A percentile compares a stretch with the other conserved stretches of the same genome.
Evolutionary conservation across 2,113 vertebrate species (phyloP).

Genomic region (Micronisus gabar): DNA sequence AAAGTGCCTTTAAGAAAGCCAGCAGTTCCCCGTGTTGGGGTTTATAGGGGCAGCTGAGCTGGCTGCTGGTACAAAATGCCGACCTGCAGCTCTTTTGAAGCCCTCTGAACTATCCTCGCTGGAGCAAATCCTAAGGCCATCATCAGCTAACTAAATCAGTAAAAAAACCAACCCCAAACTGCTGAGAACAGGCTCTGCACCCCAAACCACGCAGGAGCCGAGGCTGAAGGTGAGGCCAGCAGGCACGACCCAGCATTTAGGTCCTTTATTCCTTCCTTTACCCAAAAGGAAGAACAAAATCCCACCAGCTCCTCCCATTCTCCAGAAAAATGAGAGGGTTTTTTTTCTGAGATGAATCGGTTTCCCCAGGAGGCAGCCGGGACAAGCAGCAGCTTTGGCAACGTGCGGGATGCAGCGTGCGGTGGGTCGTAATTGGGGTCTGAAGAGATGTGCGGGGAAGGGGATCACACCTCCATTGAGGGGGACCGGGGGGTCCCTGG

Average conservation of each 20-base stretch:
- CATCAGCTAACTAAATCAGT: neutral
- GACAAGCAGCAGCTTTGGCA: neutral
- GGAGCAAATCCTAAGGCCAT: neutral
- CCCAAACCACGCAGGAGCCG: fast-evolving
- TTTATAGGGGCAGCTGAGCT: neutral
- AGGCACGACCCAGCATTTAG: fast-evolving
- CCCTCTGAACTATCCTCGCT: neutral
- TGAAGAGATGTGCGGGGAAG: neutral
- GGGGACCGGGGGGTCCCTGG: fast-evolving
- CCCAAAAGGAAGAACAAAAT: neutral
- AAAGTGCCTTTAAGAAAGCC: neutral
- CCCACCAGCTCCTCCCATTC: neutral
- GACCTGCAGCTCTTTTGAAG: neutral
- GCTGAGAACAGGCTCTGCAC: neutral
- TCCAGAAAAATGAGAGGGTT: neutral
- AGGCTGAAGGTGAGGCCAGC: neutral
- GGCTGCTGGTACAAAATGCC: neutral
- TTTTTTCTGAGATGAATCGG: neutral
- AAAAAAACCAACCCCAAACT: neutral
- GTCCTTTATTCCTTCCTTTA: neutral
- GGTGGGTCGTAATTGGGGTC: neutral
- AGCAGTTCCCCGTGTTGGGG: fast-evolving
- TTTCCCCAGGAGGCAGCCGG: neutral
- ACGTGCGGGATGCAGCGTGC: neutral
- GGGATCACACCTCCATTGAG: neutral